Conservation (phyloP, 2,113 vertebrate genomes). For the Poecilia latipinna region DNA sequence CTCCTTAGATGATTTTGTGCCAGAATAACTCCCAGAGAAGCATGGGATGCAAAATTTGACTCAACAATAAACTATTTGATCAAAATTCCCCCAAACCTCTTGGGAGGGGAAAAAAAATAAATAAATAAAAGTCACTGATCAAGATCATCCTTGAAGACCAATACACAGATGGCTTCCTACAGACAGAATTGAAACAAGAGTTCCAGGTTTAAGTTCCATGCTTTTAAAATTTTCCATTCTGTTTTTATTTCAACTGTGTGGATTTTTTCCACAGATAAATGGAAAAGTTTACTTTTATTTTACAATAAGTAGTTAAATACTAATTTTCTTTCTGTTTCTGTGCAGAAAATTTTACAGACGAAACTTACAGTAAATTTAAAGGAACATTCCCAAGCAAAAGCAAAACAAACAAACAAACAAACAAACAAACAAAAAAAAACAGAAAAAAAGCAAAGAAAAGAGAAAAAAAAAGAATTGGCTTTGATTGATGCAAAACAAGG, state of each 20-base stretch:
- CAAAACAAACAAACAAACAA: background rate
- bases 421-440: background rate
- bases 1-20: background rate
- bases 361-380: background rate
- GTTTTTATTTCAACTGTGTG: background rate
- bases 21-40: background rate
- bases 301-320: background rate
- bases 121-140: background rate
- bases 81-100: background rate
- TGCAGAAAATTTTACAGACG: background rate
- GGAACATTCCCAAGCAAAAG: background rate
- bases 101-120: background rate
- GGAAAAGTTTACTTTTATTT: background rate
- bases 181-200: background rate
- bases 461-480: background rate
- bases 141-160: background rate
- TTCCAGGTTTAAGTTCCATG: background rate
- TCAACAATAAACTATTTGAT: background rate
- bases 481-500: background rate
- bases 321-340: background rate
- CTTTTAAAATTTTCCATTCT: background rate
- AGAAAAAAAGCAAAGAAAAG: background rate
- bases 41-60: background rate
- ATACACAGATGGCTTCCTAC: background rate
- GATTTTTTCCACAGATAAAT: background rate